Evolutionary conservation across 2,888 invertebrate species (phyloP).

Genomic region (Spodoptera littoralis): DNA sequence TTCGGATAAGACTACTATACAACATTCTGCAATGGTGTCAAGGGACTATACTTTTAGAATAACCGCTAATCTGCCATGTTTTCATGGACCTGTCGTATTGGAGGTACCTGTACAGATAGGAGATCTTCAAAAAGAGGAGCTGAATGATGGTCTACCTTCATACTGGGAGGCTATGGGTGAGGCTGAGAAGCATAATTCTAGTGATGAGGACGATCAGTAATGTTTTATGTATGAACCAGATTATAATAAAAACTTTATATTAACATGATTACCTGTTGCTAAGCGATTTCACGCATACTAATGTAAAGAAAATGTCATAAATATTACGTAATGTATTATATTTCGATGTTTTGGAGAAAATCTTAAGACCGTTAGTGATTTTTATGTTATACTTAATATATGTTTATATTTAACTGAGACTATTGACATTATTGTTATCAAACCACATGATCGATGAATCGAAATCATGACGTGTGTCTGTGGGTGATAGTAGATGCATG

Average conservation of each 20-base stretch:
- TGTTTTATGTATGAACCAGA: no score
- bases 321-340: no score
- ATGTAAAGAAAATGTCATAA: no score
- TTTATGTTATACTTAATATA: no score
- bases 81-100: constrained; percentile 57
- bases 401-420: no score
- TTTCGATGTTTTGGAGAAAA: no score
- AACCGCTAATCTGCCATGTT: constrained; percentile 59
- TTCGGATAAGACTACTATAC: constrained; percentile 50
- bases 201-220: constrained; percentile 16
- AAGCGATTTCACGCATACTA: background rate
- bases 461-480: no score
- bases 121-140: constrained; percentile 32
- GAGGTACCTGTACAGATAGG: constrained; percentile 64
- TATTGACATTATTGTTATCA: no score
- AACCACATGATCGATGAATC: no score
- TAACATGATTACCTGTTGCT: background rate
- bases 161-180: constrained; percentile 64
- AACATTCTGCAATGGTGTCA: constrained; percentile 58
- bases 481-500: background rate
- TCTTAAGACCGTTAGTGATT: no score
- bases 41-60: constrained; percentile 60
- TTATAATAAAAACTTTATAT: background rate
- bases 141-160: constrained; percentile 53
- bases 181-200: constrained; percentile 21